Percentiles rank a stretch among this genome's conserved stretches.
Conservation (phyloP, 2,113 vertebrate genomes). For the Catharus bicknelli region DNA sequence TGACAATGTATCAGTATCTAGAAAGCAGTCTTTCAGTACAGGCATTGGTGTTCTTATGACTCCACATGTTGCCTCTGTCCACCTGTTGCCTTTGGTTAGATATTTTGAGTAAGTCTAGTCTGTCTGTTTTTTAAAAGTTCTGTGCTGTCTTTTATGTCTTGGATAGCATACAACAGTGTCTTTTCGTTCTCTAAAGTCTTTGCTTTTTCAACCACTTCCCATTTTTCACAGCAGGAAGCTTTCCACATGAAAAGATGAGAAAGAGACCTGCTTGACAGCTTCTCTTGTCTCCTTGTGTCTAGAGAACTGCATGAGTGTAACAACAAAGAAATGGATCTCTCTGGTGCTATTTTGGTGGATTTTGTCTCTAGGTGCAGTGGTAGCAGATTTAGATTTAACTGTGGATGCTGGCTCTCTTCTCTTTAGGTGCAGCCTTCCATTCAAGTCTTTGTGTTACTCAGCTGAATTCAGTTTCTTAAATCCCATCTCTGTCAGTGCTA, state of each 20-base stretch:
- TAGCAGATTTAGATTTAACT: background rate
- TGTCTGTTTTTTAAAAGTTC: background rate
- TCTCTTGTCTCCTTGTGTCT: background rate
- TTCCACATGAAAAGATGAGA: background rate
- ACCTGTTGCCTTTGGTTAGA: background rate
- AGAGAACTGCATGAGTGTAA: background rate
- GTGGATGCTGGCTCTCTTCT: background rate
- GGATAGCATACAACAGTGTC: background rate
- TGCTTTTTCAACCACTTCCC: background rate
- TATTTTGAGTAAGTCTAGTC: background rate
- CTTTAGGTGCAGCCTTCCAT: background rate
- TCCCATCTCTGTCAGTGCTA: accelerated
- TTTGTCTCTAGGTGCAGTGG: background rate
- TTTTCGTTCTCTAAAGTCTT: background rate
- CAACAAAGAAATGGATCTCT: background rate
- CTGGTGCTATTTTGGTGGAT: background rate
- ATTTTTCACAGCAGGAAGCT: background rate
- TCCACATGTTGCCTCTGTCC: accelerated
- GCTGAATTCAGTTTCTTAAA: background rate
- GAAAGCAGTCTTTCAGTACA: background rate
- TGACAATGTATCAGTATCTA: background rate
- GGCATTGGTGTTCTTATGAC: background rate
- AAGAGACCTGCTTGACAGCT: background rate
- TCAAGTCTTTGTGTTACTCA: background rate
- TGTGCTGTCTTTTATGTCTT: background rate